Conservation (phyloP, 2,113 vertebrate species). For the Aldabrachelys gigantea region DNA sequence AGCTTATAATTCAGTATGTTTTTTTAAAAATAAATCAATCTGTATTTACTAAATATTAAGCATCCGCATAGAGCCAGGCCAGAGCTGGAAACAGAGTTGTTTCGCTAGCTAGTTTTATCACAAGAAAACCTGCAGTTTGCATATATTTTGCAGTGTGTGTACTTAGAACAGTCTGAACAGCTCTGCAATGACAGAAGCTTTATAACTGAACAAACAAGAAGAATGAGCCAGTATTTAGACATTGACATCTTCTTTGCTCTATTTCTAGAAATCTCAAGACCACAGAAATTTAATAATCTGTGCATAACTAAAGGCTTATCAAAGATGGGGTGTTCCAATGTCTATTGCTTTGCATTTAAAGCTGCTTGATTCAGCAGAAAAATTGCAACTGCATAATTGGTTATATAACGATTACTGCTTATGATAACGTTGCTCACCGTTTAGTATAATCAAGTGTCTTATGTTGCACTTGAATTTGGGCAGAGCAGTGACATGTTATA, state of each 20-base stretch:
- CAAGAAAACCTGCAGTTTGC: constrained; percentile 69
- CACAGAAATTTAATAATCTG: constrained; percentile 50
- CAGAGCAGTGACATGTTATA: constrained; percentile 43
- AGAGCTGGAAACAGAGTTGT: constrained; percentile 70
- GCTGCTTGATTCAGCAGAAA: constrained; percentile 23
- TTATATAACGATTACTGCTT: constrained; percentile 34
- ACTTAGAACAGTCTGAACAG: constrained; percentile 59
- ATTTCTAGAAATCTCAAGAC: constrained; percentile 50
- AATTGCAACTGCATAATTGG: constrained; percentile 54
- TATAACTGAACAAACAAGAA: constrained; percentile 58
- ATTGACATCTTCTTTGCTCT: constrained; percentile 37
- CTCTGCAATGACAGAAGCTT: constrained; percentile 64
- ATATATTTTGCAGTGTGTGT: constrained; percentile 58
- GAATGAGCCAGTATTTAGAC: constrained; percentile 57
- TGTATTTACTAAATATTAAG: constrained; percentile 62
- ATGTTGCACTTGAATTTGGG: constrained; percentile 40
- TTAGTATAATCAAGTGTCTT: not conserved
- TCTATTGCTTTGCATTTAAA: constrained; percentile 19
- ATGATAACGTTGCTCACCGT: constrained; percentile 46
- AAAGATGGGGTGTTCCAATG: constrained; percentile 14
- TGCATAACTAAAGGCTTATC: constrained; percentile 65
- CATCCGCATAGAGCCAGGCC: constrained; percentile 46
- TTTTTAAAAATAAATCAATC: not conserved
- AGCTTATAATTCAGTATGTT: constrained; percentile 45
- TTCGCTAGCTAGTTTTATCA: constrained; percentile 68